Base-by-base conservation (phyloP, 1,140 invertebrate genomes). In the Cepaea nemoralis region DNA sequence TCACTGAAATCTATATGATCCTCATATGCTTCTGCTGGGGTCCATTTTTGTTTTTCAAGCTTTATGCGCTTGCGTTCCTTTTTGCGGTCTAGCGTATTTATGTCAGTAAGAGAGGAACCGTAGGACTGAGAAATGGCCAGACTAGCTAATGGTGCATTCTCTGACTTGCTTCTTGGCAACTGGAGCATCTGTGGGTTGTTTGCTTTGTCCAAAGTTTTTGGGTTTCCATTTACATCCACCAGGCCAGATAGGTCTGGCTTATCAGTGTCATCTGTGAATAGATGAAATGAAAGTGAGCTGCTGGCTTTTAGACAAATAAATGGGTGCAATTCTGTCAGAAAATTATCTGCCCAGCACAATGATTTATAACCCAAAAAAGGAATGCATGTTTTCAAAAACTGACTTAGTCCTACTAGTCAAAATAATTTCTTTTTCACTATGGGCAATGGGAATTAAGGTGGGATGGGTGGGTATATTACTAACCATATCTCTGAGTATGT, bases 161-260 rank as follows among this genome's bases (percentile, higher is more conserved):
- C 39, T 24, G 40, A 48, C 40, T 40, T 40, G 31, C 40, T n/a
- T 45, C 45, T 35, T 27, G 73, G 42, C 40, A 48, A 50, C 73
- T 75, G 73, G 73, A 24, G 73, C 73, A 75, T 75, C 45, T 75
- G 73, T 75, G 73, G 31, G 73, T 75, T 37, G 73, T 48, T 50
- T 8, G 40, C 24, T 31, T 6, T 2, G 45, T 35, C 33, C n/a
- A 35, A 45, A 3, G n/a, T 6, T 22, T 19, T 45, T 40, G 73
- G 73, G 45, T 75, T 75, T 35, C 73, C 73, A 75, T 75, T 75
- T 48, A 75, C 45, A 50, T 75, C 73, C 39, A 75, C 40, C 40
- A 48, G 73, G n/a, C 39, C 40, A 75, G 73, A 48, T 22, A 45
- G 27, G 19, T 48, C 73, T 45, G 73, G 45, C 73, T 75, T 45